Evolutionary conservation across 2,888 invertebrate species (phyloP).

Genomic region (Yponomeuta evonymella): DNA sequence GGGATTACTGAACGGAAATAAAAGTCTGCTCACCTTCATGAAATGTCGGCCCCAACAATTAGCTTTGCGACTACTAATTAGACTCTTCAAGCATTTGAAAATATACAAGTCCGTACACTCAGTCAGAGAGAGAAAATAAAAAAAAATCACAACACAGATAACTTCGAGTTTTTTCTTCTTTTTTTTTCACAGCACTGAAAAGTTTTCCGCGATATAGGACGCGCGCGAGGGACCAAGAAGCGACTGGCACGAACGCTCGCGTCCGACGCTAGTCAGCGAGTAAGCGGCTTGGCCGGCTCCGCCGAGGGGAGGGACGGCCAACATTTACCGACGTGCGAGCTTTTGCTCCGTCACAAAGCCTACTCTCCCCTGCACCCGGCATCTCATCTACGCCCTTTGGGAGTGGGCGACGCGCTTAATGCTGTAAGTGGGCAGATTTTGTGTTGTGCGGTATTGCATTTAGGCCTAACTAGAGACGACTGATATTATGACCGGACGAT

Average conservation of each 20-base stretch:
- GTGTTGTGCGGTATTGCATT: conserved; percentile 61
- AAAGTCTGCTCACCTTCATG: conserved; percentile 76
- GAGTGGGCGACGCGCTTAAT: conserved; percentile 47
- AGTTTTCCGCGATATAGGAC: conserved; percentile 61
- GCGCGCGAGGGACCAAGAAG: conserved; percentile 4
- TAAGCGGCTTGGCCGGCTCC: conserved; percentile 41
- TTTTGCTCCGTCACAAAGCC: conserved; percentile 48
- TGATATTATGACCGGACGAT: conserved; percentile 35
- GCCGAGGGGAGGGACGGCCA: conserved; percentile 50
- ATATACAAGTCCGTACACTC: conserved; percentile 51
- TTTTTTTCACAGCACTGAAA: conserved; percentile 52
- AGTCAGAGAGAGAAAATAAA: conserved; percentile 25
- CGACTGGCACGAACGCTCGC: conserved; percentile 43
- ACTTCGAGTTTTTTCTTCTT: conserved; percentile 38
- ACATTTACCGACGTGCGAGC: conserved; percentile 47
- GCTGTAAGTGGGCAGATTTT: conserved; percentile 73
- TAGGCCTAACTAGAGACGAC: conserved; percentile 68
- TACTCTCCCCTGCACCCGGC: conserved; percentile 48
- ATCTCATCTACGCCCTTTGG: conserved; percentile 43
- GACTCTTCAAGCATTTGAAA: conserved; percentile 58
- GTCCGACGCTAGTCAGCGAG: conserved; percentile 55
- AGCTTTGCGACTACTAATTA: conserved; percentile 69
- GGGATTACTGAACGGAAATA: conserved; percentile 76
- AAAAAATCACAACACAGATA: conserved; percentile 52
- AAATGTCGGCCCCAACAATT: conserved; percentile 73